Evolutionary conservation across 2,888 invertebrate genomes (phyloP), one percentile per base, ranked within the genome.

Genomic region (Invenusta paracnida): DNA sequence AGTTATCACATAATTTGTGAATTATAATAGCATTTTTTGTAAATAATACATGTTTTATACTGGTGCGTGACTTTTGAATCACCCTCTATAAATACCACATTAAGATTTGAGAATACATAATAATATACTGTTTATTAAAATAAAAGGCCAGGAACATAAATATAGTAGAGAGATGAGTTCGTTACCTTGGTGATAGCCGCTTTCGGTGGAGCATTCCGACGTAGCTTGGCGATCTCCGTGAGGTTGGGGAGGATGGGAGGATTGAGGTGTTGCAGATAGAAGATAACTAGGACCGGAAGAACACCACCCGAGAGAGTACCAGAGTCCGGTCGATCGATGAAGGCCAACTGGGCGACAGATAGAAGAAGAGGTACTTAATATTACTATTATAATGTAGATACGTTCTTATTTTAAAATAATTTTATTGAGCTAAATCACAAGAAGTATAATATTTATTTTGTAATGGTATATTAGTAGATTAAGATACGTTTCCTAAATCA

Each of bases 221-320:
- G 23, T 25, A 13, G 5, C 11, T 23, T 5, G 25, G 73, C 73
- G 73, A 73, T 73, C 11, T 73, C 23, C 2, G 73, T 73, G 73
- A 73, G 73, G 25, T 73, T 73, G 73, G 73, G 73, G 23, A 73
- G 73, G 25, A 73, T 73, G 11, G 73, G 73, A 5, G 73, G 73
- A 25, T 2, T 73, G 17, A 25, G 17, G 25, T 73, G 73, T 25
- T 73, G 73, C 73, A 73, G 73, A 25, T 23, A 73, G 73, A 73
- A 73, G 73, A 73, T 73, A 23, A 73, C 73, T 23, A 73, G 25
- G 27, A 73, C 73, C 2, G 73, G 73, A 5, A 73, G 73, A 13
- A 73, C 73, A 2, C 73, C 73, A 23, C 73, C 73, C 23, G 73
- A 73, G 17, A 73, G 73, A 23, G 25, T 5, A 25, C 73, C 73